Evolutionary conservation across 2,113 vertebrate species (phyloP), one percentile per base, ranked within the genome.

Genomic region (Alligator sinensis): DNA sequence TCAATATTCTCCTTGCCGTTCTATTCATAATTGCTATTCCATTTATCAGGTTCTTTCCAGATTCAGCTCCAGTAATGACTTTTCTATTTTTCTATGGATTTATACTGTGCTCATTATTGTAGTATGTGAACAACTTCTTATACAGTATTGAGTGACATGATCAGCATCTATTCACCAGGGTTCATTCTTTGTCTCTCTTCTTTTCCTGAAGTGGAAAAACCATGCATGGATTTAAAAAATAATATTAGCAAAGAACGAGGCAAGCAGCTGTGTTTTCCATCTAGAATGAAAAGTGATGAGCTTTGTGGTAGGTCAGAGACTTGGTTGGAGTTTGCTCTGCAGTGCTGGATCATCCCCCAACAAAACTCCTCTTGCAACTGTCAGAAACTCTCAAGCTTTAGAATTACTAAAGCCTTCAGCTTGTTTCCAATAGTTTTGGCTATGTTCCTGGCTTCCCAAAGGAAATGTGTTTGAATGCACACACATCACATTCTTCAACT

Each of bases 391-490:
- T 34, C 22, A 47, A 38, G 70, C 70, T 74, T 19, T 13, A 47
- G 72, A 93, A 94, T 77, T 8, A 87, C 28, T 30, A 85, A 25
- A 12, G n/a, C 38, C 77, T 80, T 6, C 27, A 59, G 7, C 60
- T 75, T 78, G 3, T 18, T 18, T 88, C 27, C 61, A 78, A 28
- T 59, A 1, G 66, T n/a, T 61, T 27, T 27, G 6, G 74, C 3
- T 7, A 91, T 88, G 12, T 76, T 90, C 24, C 24, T 77, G 34
- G 22, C 66, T 90, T 88, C 38, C 58, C 87, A 25, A 3, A 54
- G 1, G 12, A 4, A 25, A 74, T 15, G 19, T 74, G 34, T 74
- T 74, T 47, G 2, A 19, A 62, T 9, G 34, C 0, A 4, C 9
- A 60, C 77, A 18, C 5, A 18, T 61, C 22, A 38, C 30, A 91